These are phyloP conservation scores for Montipora capitata DNA, from an alignment of 92 coral and sea anemone species.

Conservation along the genomic window DNA sequence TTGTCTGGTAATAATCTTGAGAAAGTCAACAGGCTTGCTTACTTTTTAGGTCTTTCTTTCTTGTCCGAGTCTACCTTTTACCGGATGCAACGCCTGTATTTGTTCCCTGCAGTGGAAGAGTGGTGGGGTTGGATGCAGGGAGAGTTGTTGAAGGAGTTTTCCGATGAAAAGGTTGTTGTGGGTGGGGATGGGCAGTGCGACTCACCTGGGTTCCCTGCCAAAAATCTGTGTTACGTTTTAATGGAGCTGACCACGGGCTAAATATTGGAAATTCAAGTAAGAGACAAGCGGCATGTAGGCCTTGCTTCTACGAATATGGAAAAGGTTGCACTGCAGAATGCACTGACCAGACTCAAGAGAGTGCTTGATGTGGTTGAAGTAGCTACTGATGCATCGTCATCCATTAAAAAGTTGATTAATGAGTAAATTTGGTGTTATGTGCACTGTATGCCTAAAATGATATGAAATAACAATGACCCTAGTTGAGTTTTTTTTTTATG, in stretches of 20 bases:
- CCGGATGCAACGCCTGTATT: too few species aligned
- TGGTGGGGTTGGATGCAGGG: constrained; percentile 59
- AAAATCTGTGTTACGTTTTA: constrained; percentile 40
- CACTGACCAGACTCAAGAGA: constrained; percentile 34
- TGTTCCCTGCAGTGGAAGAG: too few species aligned
- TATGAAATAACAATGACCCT: constrained; percentile 25
- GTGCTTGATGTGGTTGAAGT: constrained; percentile 42
- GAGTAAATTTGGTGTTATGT: constrained; percentile 4
- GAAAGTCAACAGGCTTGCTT: too few species aligned
- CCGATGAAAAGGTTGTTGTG: constrained; percentile 24
- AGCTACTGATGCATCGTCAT: constrained; percentile 46
- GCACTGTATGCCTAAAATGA: constrained; percentile 5
- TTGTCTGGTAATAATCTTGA: too few species aligned
- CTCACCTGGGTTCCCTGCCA: constrained; percentile 63
- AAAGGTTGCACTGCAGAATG: constrained; percentile 26
- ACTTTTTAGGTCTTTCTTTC: too few species aligned
- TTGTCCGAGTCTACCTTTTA: too few species aligned
- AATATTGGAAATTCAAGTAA: constrained; percentile 55
- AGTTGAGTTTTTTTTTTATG: constrained; percentile 14
- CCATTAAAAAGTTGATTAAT: constrained; percentile 49
- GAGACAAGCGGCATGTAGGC: constrained; percentile 66
- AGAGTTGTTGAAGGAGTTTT: constrained; percentile 39
- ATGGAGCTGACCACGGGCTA: constrained; percentile 27
- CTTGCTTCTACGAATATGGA: constrained; percentile 59
- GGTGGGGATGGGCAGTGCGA: constrained; percentile 70